phyloP scores from a whole-genome alignment of 2,113 vertebrate genomes.

The Lophotis ruficrista region DNA sequence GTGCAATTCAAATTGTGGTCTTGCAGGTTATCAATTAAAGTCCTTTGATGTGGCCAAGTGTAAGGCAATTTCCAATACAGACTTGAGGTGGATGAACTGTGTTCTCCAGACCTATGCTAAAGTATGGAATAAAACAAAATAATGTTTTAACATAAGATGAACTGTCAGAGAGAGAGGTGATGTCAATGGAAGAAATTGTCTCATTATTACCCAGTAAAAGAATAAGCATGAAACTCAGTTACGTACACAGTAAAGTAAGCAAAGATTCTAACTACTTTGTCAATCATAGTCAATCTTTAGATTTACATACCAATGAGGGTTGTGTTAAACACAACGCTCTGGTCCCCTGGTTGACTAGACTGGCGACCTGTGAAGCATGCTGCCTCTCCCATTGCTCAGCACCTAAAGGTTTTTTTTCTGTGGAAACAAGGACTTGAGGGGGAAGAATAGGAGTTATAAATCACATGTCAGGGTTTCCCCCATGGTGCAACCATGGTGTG shows the following conservation, averaged over 20 bases:
- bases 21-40: background rate
- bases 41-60: background rate
- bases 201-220: background rate
- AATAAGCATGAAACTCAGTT: background rate
- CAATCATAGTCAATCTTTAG: background rate
- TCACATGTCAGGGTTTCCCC: fast-evolving
- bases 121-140: background rate
- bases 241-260: background rate
- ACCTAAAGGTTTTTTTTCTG: background rate
- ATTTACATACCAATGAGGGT: background rate
- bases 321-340: background rate
- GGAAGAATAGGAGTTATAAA: background rate
- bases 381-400: background rate
- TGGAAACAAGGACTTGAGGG: background rate
- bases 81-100: background rate
- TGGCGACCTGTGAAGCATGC: background rate
- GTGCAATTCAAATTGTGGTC: background rate
- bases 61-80: background rate
- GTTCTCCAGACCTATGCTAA: background rate
- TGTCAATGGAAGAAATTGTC: background rate
- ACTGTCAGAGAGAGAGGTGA: background rate
- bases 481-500: background rate
- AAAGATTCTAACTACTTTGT: background rate
- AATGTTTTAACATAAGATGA: background rate
- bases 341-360: background rate